Evolutionary conservation across 2,113 vertebrate species (phyloP), one percentile per base, ranked within the genome.

Genomic region (Vimba vimba): DNA sequence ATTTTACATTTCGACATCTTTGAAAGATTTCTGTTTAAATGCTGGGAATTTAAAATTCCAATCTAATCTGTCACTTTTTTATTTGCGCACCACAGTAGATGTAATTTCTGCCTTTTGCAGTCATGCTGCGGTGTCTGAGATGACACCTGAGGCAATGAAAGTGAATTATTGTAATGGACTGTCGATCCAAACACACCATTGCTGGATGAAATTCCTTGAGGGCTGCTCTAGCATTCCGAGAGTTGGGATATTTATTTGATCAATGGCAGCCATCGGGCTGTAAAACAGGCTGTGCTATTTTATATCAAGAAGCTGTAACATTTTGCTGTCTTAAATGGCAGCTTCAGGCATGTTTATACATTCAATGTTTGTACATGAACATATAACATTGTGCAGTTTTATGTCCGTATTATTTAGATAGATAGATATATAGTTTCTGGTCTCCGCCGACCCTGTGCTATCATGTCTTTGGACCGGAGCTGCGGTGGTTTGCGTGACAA

Each of bases 121-220:
- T 81, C 27, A 80, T 52, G 57, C 57, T 17, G 45, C 21, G 17
- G 78, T 6, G 45, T 52, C 57, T 74, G 68, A 43, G 36, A 86
- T 57, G 50, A 81, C 79, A 81, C 79, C 75, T 55, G 59, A 75
- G 82, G 79, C 79, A 47, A 39, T 21, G n/a, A 77, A 85, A 82
- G 47, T 85, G 83, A 88, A 85, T 85, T 79, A 90, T 85, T 83
- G 59, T 86, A 85, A 90, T 86, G 47, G 82, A 13, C 77, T 69
- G 85, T 57, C 43, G 33, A 83, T 71, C 73, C 64, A 55, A 75
- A 62, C 84, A 85, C 69, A 62, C 86, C 64, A 80, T 85, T 79
- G 55, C 74, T 80, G 79, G 43, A 85, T 83, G 86, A 83, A 83
- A 69, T 85, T 85, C 45, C 82, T 80, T 79, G 66, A 89, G 86